phyloP scores from a whole-genome alignment of 2,113 vertebrate genomes.

The Notarius lentiginosus region DNA sequence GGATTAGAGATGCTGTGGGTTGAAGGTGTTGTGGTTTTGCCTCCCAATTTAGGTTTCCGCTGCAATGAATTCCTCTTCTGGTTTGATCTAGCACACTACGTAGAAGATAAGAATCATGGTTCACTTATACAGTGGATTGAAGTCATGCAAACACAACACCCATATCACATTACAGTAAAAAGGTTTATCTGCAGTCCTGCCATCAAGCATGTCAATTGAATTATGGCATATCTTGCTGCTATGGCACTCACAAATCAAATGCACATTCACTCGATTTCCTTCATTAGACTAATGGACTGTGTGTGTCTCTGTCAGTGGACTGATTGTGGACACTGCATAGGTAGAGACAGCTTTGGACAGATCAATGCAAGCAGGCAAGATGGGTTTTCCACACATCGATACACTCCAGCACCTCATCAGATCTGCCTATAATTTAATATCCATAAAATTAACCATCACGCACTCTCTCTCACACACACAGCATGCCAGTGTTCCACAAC shows the following conservation, averaged over 20 bases:
- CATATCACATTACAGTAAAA: not conserved
- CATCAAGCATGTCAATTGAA: not conserved
- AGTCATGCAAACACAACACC: not conserved
- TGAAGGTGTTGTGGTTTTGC: not conserved
- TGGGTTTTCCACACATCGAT: constrained; percentile 7
- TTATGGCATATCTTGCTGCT: not conserved
- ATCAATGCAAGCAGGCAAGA: constrained; percentile 24
- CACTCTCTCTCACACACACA: not conserved
- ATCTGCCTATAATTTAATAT: constrained; percentile 31
- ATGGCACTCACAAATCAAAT: constrained; percentile 21
- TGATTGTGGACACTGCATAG: constrained; percentile 19
- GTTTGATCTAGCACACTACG: not conserved
- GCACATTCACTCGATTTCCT: not conserved
- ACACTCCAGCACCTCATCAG: constrained; percentile 37
- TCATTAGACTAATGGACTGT: constrained; percentile 22
- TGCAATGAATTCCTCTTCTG: not conserved
- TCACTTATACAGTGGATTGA: not conserved
- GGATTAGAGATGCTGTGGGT: not conserved
- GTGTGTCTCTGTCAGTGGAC: constrained; percentile 1
- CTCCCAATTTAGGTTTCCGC: not conserved
- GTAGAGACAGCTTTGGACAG: constrained; percentile 24
- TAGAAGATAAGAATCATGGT: not conserved
- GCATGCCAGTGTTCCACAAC: not conserved
- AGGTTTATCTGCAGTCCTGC: not conserved
- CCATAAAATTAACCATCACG: not conserved